phyloP scores from a whole-genome alignment of 2,797 vertebrate genomes.

The Prionace glauca region DNA sequence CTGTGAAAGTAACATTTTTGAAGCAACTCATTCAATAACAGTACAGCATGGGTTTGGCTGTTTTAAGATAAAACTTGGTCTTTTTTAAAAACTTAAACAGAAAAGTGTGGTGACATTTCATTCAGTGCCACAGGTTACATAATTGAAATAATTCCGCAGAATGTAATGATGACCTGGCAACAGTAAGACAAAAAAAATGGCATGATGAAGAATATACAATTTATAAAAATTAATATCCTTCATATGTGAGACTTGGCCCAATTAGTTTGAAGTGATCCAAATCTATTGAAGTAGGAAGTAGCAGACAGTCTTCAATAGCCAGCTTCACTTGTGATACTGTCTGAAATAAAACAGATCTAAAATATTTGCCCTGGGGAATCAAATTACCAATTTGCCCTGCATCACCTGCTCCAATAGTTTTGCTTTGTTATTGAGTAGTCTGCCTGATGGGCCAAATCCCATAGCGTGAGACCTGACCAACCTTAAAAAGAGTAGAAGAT shows the following conservation, averaged over 20 bases:
- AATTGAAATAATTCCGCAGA: not conserved
- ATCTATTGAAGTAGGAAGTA: conserved; percentile 8
- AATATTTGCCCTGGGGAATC: not conserved
- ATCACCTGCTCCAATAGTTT: not conserved
- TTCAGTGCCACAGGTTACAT: not conserved
- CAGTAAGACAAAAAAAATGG: not conserved
- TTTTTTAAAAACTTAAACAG: not conserved
- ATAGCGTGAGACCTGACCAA: not conserved
- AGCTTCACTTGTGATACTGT: not conserved
- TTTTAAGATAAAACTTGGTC: not conserved
- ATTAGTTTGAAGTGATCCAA: not conserved
- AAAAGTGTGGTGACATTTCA: conserved; percentile 15
- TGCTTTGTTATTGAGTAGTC: not conserved
- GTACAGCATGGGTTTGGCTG: not conserved
- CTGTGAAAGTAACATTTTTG: not conserved
- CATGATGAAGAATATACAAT: conserved; percentile 2
- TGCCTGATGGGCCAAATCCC: not conserved
- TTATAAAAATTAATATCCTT: not conserved
- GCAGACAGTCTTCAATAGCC: not conserved
- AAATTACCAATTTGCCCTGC: not conserved
- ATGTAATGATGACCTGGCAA: conserved; percentile 3
- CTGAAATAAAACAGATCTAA: not conserved
- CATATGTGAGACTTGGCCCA: conserved; percentile 13
- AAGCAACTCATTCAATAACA: not conserved
- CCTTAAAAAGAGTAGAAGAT: not conserved